Evolutionary conservation across 2,888 invertebrate genomes (phyloP).

Genomic region (Zaprionus bogoriensis): DNA sequence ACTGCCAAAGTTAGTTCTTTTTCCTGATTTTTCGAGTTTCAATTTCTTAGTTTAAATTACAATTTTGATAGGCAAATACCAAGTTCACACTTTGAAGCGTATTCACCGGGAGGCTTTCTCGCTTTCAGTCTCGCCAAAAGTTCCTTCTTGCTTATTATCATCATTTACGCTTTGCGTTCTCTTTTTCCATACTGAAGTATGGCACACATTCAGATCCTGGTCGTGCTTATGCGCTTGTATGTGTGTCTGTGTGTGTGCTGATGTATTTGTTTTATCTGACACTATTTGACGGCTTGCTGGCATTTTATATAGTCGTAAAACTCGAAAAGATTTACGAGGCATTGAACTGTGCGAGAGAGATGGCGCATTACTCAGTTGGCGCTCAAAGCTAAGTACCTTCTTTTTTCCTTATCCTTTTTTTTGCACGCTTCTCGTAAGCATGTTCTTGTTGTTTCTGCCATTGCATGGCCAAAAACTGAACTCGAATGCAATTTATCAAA

Average conservation of each 20-base stretch:
- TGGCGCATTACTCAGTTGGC: background rate
- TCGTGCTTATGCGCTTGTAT: slow-evolving; percentile 2
- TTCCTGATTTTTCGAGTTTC: too few relatives aligned
- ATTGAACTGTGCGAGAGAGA: slow-evolving; percentile 53
- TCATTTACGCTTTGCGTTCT: slow-evolving; percentile 19
- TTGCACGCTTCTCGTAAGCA: too few relatives aligned
- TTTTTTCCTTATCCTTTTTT: background rate
- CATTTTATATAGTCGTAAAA: slow-evolving; percentile 44
- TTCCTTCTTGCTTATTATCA: slow-evolving; percentile 18
- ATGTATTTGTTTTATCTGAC: slow-evolving; percentile 53
- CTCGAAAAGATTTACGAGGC: slow-evolving; percentile 57
- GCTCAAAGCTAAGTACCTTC: slow-evolving; percentile 7
- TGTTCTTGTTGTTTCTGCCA: background rate
- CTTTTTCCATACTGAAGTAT: slow-evolving; percentile 15
- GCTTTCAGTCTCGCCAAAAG: too few relatives aligned
- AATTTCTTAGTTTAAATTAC: too few relatives aligned
- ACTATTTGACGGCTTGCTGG: slow-evolving; percentile 52
- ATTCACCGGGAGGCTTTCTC: too few relatives aligned
- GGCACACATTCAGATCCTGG: slow-evolving; percentile 29
- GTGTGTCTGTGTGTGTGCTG: slow-evolving; percentile 4
- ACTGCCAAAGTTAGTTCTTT: too few relatives aligned
- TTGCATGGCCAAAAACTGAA: slow-evolving; percentile 33
- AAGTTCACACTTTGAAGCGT: too few relatives aligned
- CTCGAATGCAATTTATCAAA: slow-evolving; percentile 53
- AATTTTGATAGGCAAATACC: too few relatives aligned